Conservation (phyloP, 2,797 vertebrate genomes). For the Hafferia zeledoni region DNA sequence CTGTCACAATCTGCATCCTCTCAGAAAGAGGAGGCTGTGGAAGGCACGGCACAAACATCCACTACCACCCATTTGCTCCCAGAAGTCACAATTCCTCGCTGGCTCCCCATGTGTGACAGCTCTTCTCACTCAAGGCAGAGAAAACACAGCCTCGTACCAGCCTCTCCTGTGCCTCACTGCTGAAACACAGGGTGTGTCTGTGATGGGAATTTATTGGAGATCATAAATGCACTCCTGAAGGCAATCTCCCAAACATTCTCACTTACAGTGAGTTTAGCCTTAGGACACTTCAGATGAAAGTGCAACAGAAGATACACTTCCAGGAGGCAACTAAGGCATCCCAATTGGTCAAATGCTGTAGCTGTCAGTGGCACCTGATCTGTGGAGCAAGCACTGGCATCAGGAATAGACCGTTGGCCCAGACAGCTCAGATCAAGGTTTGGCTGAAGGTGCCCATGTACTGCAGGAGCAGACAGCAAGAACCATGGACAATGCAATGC, state of each 20-base stretch:
- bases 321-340: background rate
- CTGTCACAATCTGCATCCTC: background rate
- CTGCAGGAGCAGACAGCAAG: background rate
- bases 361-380: background rate
- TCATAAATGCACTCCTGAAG: background rate
- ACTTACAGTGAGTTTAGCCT: background rate
- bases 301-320: background rate
- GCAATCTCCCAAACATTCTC: background rate
- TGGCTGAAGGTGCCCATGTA: fast-evolving
- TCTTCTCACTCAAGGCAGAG: background rate
- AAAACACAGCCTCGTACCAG: background rate
- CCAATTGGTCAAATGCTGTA: background rate
- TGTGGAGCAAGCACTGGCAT: background rate
- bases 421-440: background rate
- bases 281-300: background rate
- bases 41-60: background rate
- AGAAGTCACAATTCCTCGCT: background rate
- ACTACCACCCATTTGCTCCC: background rate
- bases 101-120: background rate
- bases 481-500: background rate
- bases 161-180: background rate
- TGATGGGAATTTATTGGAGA: background rate
- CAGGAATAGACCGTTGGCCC: background rate
- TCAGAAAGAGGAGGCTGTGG: background rate
- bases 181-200: background rate